Base-by-base conservation (phyloP, 2,113 vertebrate genomes). In the Balaeniceps rex region DNA sequence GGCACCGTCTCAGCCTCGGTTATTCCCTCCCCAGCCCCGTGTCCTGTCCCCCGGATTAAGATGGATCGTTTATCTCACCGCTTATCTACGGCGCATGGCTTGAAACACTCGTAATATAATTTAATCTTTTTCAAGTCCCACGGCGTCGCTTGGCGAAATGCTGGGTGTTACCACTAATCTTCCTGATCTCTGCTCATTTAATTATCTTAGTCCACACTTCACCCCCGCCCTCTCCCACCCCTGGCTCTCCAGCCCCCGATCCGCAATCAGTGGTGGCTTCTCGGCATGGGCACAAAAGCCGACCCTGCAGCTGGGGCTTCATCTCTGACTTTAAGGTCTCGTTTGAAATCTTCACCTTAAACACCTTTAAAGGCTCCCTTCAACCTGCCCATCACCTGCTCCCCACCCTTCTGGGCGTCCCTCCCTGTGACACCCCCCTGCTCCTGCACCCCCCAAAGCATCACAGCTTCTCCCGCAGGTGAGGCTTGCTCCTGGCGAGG, bases 1-100 rank as follows among this genome's bases (percentile, higher is more conserved):
- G 51, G 54, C 5, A 3, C 19, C 2, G 1, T 26, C 29, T 42
- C 42, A 3, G 4, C 40, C 68, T 38, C 0, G 0, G 23, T 49
- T 63, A 7, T 58, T 79, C 36, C 71, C 22, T 77, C 23, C 51
- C 49, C 52, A 42, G 25, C n/a, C 6, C 23, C 12, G 9, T 36
- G 54, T 46, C 40, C 65, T 9, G 38, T n/a, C 28, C 70, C 14
- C 42, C 17, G 1, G 14, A 17, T 61, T 28, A 49, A 61, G 79
- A 80, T 4, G 54, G 82, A 42, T 88, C 24, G 2, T 82, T 78
- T 49, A 36, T 71, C 68, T 70, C 64, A 6, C 52, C 11, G 8
- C 76, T 90, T 66, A n/a, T 61, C 70, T 57, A 14, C 2, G 1
- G 65, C 15, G 12, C 15, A 4, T 40, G 60, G 42, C 84, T 64